These are phyloP conservation scores for Epistrophe eligans DNA, from an alignment of 2,888 invertebrate genomes.

Conservation along the genomic window DNA sequence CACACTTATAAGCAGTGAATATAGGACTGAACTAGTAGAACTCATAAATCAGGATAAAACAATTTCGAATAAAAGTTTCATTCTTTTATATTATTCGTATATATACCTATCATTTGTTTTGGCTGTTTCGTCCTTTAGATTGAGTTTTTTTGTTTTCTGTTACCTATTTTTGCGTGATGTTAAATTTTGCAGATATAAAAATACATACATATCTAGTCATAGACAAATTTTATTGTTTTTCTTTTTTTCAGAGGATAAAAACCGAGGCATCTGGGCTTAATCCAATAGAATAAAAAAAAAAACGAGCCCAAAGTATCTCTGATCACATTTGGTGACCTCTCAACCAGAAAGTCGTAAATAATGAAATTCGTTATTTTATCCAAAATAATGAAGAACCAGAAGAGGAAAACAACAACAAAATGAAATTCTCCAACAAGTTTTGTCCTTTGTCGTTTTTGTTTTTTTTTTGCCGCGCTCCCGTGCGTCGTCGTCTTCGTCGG, in stretches of 20 bases:
- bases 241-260: conserved; percentile 22
- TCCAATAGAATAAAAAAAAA: conserved; percentile 53
- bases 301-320: conserved; percentile 51
- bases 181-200: conserved; percentile 47
- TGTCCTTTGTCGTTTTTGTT: conserved; percentile 9
- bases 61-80: conserved; percentile 73
- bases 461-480: too few relatives aligned
- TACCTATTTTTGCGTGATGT: conserved; percentile 55
- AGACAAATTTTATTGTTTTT: conserved; percentile 64
- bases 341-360: conserved; percentile 83
- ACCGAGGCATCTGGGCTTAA: conserved; percentile 38
- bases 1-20: conserved; percentile 66
- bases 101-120: conserved; percentile 9
- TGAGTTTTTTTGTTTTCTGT: conserved; percentile 22
- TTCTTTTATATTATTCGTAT: conserved; percentile 29
- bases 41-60: conserved; percentile 76
- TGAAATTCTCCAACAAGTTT: conserved; percentile 45
- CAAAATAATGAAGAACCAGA: conserved; percentile 66
- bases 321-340: conserved; percentile 79
- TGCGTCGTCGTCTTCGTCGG: too few relatives aligned
- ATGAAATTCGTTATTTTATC: conserved; percentile 78
- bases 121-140: conserved; percentile 26
- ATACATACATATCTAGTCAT: conserved; percentile 15
- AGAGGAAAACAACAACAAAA: conserved; percentile 22
- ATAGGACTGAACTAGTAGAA: conserved; percentile 58